Percentiles rank a stretch among this genome's conserved stretches.
phyloP scores from a whole-genome alignment of 1,140 invertebrate species.

The Diprion similis region DNA sequence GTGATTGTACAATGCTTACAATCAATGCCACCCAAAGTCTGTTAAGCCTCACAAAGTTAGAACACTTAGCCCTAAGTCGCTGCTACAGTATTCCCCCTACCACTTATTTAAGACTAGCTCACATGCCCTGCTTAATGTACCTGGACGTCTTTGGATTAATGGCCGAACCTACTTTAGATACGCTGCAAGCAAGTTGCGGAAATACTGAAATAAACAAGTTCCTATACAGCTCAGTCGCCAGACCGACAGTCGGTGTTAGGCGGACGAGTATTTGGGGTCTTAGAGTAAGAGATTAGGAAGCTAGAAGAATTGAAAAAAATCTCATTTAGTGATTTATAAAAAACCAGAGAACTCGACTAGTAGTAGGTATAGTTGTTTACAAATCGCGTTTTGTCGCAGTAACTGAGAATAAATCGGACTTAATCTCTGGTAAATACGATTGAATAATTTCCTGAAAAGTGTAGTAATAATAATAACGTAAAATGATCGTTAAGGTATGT shows the following conservation, averaged over 20 bases:
- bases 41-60: constrained; percentile 71
- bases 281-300: constrained; percentile 76
- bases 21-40: constrained; percentile 66
- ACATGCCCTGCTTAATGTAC: constrained; percentile 69
- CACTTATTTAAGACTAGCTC: constrained; percentile 59
- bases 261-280: constrained; percentile 90
- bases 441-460: no score
- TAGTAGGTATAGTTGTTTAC: not conserved
- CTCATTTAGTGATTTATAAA: not conserved
- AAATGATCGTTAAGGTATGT: no score
- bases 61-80: constrained; percentile 83
- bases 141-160: constrained; percentile 82
- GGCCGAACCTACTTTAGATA: constrained; percentile 64
- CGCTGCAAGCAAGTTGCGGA: constrained; percentile 63
- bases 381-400: not conserved
- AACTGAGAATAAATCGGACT: no score
- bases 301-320: constrained; percentile 35
- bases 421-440: no score
- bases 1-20: constrained; percentile 81
- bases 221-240: constrained; percentile 80
- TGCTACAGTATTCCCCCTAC: constrained; percentile 80
- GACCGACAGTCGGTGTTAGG: constrained; percentile 85
- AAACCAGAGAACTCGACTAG: not conserved
- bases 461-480: no score
- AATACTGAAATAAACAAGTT: constrained; percentile 72